Evolutionary conservation across 2,888 invertebrate species (phyloP), one percentile per base, ranked within the genome.

Genomic region (Dyspetes luteomarginatus): DNA sequence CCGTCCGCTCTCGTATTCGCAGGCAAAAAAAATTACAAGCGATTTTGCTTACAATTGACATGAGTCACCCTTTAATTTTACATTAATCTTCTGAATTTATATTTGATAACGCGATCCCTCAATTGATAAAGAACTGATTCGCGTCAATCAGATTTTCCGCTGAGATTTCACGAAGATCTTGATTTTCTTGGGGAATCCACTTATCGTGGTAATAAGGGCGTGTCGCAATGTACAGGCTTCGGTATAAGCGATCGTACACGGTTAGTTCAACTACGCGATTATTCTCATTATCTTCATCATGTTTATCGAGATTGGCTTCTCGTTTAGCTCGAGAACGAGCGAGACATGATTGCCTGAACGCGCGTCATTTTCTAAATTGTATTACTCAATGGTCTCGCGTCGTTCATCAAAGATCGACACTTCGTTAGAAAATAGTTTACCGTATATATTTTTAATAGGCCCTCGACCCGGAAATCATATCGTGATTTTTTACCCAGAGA

Each of bases 261-360:
- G n/a, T n/a, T n/a, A n/a, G n/a, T n/a, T n/a, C n/a, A n/a, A n/a
- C n/a, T n/a, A n/a, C n/a, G n/a, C n/a, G n/a, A n/a, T 76, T 76
- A 67, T 73, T 83, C 76, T 81, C 71, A 74, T 85, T 84, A 86
- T 86, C 84, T 81, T 83, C 81, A 84, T 85, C 78, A 84, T 82
- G 85, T 74, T 82, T 77, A 82, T 83, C 73, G 84, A 50, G 74
- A 76, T 76, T 71, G 79, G 82, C 65, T 82, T 80, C 56, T 55
- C 80, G 79, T 83, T 82, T 62, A 72, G 45, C 71, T 71, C 48
- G 58, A 50, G 45, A 67, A 7, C 28, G 50, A 50, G 5, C 26
- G 19, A 52, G 69, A 22, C 15, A 41, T 62, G 75, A 82, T 78
- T 72, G 67, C 68, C 28, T 12, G 28, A 71, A 76, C 73, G 78